phyloP scores from a whole-genome alignment of 2,888 invertebrate species.

The Clunio marinus region DNA sequence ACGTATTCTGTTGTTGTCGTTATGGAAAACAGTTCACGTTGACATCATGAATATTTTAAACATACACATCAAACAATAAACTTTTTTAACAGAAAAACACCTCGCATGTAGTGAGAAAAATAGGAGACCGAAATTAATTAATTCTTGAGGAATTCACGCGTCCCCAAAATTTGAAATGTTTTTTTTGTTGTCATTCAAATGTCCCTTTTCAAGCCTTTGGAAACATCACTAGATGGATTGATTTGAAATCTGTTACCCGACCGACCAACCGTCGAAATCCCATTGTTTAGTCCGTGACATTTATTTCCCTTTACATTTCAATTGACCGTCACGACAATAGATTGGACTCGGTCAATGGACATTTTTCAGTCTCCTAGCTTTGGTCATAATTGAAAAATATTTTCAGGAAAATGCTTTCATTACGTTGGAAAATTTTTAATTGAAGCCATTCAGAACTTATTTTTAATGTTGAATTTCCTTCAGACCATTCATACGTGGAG shows the following conservation, averaged over 20 bases:
- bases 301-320: conserved; percentile 22
- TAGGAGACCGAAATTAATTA: neutral
- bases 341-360: neutral
- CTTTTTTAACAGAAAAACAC: no score
- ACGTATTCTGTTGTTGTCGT: neutral
- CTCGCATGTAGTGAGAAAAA: neutral
- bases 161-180: neutral
- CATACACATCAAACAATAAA: no score
- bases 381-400: neutral
- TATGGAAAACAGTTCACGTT: conserved; percentile 13
- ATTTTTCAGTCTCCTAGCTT: neutral
- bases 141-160: conserved; percentile 21
- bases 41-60: neutral
- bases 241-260: conserved; percentile 26
- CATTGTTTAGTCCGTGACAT: conserved; percentile 6
- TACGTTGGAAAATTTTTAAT: conserved; percentile 17
- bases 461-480: neutral
- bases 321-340: conserved; percentile 4
- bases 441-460: conserved; percentile 19
- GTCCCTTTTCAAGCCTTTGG: neutral
- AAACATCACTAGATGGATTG: conserved; percentile 8
- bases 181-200: neutral
- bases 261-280: neutral
- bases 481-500: neutral
- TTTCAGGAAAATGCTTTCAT: neutral